A percentile compares a stretch with the other conserved stretches of the same genome.
Conservation (phyloP, 2,797 vertebrate species). For the Leuciscus waleckii region DNA sequence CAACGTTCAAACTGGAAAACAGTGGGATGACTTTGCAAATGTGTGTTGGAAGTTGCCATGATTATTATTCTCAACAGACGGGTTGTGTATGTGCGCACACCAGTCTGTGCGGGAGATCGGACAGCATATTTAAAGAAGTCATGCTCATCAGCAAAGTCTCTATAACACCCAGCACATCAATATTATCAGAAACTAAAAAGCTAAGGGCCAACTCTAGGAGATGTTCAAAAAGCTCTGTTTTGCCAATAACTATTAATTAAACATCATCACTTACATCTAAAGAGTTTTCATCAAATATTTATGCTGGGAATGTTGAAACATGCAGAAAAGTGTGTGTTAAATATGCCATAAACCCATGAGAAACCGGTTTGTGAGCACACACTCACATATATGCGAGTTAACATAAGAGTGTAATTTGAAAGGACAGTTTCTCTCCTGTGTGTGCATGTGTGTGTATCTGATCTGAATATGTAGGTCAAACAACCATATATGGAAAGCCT, state of each 20-base stretch:
- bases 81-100: slow-evolving; percentile 44
- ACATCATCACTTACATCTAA: slow-evolving; percentile 57
- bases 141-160: slow-evolving; percentile 48
- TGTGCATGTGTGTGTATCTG: slow-evolving; percentile 43
- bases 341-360: slow-evolving; percentile 46
- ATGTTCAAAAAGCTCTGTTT: slow-evolving; percentile 53
- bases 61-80: slow-evolving; percentile 48
- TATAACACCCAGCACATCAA: slow-evolving; percentile 51
- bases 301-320: slow-evolving; percentile 36
- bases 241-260: slow-evolving; percentile 63
- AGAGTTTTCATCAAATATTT: slow-evolving; percentile 55
- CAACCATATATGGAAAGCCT: slow-evolving; percentile 50
- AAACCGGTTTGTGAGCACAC: slow-evolving; percentile 31
- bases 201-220: slow-evolving; percentile 32
- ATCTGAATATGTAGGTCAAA: slow-evolving; percentile 58
- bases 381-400: slow-evolving; percentile 32
- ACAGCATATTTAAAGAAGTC: slow-evolving; percentile 48
- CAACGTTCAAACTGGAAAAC: not conserved
- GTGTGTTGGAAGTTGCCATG: slow-evolving; percentile 51
- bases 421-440: slow-evolving; percentile 47
- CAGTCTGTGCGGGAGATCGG: slow-evolving; percentile 30
- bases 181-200: slow-evolving; percentile 46
- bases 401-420: slow-evolving; percentile 61
- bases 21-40: not conserved
- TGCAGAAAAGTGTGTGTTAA: slow-evolving; percentile 38